These are phyloP conservation scores for Hoplias malabaricus DNA, from an alignment of 2,113 vertebrate species.

Conservation along the genomic window DNA sequence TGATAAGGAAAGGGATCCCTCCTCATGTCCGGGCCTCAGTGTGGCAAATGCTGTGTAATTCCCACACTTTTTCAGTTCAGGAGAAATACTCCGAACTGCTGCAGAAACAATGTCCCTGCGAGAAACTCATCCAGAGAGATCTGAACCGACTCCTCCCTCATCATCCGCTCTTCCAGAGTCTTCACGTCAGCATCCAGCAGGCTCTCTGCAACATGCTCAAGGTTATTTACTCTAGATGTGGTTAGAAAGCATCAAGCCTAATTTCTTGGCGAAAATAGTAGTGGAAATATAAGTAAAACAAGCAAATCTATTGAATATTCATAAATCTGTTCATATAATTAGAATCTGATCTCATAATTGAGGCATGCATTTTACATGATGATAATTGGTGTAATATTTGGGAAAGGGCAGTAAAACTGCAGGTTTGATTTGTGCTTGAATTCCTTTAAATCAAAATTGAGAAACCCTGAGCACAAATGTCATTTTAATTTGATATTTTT, in stretches of 20 bases:
- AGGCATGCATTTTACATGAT: too few species aligned
- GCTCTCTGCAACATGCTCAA: slow-evolving; percentile 99
- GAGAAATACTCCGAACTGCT: slow-evolving; percentile 94
- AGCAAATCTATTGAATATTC: too few species aligned
- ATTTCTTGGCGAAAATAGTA: too few species aligned
- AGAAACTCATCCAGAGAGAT: slow-evolving; percentile 93
- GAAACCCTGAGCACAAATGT: too few species aligned
- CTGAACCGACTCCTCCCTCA: slow-evolving; percentile 94
- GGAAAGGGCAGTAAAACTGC: too few species aligned
- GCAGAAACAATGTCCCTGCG: slow-evolving; percentile 94
- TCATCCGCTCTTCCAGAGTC: slow-evolving; percentile 96
- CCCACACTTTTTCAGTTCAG: slow-evolving; percentile 92
- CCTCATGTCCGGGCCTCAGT: slow-evolving; percentile 94
- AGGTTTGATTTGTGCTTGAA: too few species aligned
- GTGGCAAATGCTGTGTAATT: slow-evolving; percentile 92
- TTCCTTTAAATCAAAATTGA: too few species aligned
- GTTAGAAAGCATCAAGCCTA: too few species aligned
- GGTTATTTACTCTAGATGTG: slow-evolving; percentile 65
- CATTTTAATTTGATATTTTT: background rate
- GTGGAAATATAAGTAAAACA: too few species aligned
- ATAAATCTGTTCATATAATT: too few species aligned
- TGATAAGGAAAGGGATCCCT: slow-evolving; percentile 93
- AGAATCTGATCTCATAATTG: too few species aligned
- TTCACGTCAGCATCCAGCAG: slow-evolving; percentile 90
- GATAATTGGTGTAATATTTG: too few species aligned